Evolutionary conservation across 1,140 invertebrate genomes (phyloP).

Genomic region (Orius laevigatus): DNA sequence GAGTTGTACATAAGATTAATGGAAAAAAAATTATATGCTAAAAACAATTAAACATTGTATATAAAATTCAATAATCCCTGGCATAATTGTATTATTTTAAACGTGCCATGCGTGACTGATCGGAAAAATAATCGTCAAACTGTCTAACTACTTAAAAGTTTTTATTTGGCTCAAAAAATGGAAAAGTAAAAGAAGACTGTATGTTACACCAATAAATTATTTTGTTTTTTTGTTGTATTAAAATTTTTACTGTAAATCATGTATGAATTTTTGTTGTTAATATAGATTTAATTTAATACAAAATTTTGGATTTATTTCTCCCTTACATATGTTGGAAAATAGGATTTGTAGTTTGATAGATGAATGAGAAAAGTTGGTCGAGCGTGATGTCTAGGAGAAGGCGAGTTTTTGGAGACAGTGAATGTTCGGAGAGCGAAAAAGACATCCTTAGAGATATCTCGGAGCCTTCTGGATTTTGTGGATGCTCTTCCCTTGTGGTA

Average conservation of each 20-base stretch:
- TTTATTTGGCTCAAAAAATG: not conserved
- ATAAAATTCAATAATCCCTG: slow-evolving; percentile 2
- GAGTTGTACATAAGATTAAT: no score
- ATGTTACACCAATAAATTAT: slow-evolving; percentile 1
- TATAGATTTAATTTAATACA: slow-evolving; percentile 14
- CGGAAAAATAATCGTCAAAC: no score
- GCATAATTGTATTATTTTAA: slow-evolving; percentile 7
- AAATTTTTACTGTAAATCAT: slow-evolving; percentile 11
- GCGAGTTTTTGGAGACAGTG: slow-evolving; percentile 7
- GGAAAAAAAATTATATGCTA: no score
- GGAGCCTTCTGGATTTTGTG: no score
- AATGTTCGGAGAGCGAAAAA: not conserved
- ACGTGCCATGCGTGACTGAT: slow-evolving; percentile 7
- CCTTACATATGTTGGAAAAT: not conserved
- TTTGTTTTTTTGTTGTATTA: slow-evolving; percentile 9
- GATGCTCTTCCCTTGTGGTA: no score
- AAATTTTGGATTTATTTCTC: not conserved
- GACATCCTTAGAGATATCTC: no score
- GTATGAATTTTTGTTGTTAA: slow-evolving; percentile 14
- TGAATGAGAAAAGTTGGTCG: slow-evolving; percentile 1
- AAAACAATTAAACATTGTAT: not conserved
- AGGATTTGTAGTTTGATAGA: not conserved
- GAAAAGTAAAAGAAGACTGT: not conserved
- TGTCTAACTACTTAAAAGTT: not conserved
- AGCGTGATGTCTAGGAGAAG: not conserved